These are phyloP conservation scores for Orthonevra nobilis DNA, from an alignment of 2,888 invertebrate genomes.

Conservation along the genomic window DNA sequence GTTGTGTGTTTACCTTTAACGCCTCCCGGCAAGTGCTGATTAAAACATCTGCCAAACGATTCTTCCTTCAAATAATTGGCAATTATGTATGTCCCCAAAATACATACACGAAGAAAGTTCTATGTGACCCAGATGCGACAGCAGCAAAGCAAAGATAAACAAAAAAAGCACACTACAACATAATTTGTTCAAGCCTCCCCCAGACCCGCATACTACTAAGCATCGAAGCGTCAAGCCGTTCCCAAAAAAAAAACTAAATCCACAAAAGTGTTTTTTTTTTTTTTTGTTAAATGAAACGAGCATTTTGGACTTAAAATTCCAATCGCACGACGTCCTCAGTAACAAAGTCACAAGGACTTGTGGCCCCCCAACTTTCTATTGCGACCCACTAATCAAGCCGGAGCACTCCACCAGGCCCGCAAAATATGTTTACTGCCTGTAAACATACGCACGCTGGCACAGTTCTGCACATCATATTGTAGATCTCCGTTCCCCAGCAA, in stretches of 20 bases:
- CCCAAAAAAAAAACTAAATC: conserved; percentile 34
- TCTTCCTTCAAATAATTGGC: conserved; percentile 53
- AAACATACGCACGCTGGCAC: conserved; percentile 30
- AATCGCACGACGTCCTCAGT: background rate
- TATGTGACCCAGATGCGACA: conserved; percentile 6
- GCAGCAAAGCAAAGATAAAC: conserved; percentile 22
- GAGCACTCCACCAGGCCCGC: conserved; percentile 14
- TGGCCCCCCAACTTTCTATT: conserved; percentile 1
- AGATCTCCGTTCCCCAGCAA: conserved; percentile 39
- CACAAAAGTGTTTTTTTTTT: too few species aligned
- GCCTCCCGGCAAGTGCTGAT: conserved; percentile 49
- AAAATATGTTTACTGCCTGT: conserved; percentile 42
- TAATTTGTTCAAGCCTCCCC: conserved; percentile 40
- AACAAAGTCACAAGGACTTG: conserved; percentile 28
- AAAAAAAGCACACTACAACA: conserved; percentile 46
- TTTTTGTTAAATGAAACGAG: too few species aligned
- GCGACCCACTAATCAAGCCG: conserved; percentile 38
- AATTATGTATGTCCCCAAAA: conserved; percentile 45
- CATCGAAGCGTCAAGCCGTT: conserved; percentile 31
- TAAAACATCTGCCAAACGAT: conserved; percentile 55
- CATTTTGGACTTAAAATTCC: conserved; percentile 17
- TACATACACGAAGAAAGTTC: too few species aligned
- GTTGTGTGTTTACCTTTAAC: conserved; percentile 50
- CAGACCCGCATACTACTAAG: conserved; percentile 8
- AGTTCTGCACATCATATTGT: too few species aligned